Percentiles rank a stretch among this genome's conserved stretches.
Evolutionary conservation across 2,113 vertebrate genomes (phyloP).

Genomic region (Meriones unguiculatus): DNA sequence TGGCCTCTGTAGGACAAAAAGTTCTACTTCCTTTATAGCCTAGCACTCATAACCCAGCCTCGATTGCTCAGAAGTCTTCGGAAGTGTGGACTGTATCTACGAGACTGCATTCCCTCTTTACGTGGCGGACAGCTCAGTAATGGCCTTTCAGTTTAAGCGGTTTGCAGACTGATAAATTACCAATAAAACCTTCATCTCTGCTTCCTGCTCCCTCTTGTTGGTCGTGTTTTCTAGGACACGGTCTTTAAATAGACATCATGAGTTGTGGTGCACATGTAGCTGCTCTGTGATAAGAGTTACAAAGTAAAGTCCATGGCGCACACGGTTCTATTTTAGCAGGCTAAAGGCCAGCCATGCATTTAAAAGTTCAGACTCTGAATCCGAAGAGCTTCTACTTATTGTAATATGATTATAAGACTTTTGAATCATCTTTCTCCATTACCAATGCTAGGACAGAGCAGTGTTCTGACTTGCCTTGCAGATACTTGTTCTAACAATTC

Average conservation of each 20-base stretch:
- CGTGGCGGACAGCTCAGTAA: not conserved
- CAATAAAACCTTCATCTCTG: slow-evolving; percentile 2
- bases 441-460: not conserved
- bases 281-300: not conserved
- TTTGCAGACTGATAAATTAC: not conserved
- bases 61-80: not conserved
- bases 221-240: not conserved
- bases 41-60: not conserved
- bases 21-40: not conserved
- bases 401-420: not conserved
- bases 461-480: not conserved
- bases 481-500: not conserved
- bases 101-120: not conserved
- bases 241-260: slow-evolving; percentile 9
- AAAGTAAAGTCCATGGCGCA: not conserved
- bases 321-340: not conserved
- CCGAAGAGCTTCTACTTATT: not conserved
- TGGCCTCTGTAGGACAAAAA: not conserved
- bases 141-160: not conserved
- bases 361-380: not conserved
- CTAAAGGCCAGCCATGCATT: not conserved
- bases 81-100: not conserved
- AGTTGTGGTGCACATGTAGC: not conserved
- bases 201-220: not conserved
- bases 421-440: not conserved